Evolutionary conservation across 92 coral and sea anemone species (phyloP).

Genomic region (Epizoanthus fatuus): DNA sequence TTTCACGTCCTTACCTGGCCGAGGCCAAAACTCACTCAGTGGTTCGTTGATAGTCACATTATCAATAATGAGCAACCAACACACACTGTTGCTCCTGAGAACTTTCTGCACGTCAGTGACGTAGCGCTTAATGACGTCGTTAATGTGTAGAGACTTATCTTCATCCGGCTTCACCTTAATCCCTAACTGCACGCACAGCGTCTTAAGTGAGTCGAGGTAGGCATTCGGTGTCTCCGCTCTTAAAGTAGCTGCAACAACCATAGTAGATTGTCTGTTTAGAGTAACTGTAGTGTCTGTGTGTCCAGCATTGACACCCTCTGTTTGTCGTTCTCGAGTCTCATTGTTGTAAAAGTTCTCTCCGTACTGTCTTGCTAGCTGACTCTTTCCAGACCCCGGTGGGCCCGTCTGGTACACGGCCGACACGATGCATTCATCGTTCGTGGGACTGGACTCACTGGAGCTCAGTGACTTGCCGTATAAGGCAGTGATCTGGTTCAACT

Average conservation of each 20-base stretch:
- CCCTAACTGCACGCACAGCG: constrained; percentile 60
- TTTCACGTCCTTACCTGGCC: constrained; percentile 65
- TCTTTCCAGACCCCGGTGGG: constrained; percentile 96
- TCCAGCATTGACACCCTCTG: background rate
- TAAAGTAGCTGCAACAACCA: constrained; percentile 78
- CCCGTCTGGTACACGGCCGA: constrained; percentile 84
- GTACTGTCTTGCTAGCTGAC: constrained; percentile 84
- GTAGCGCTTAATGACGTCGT: constrained; percentile 47
- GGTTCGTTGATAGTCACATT: constrained; percentile 73
- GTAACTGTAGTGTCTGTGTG: background rate
- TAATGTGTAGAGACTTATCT: constrained; percentile 13
- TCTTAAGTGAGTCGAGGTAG: constrained; percentile 72
- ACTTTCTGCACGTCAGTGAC: constrained; percentile 52
- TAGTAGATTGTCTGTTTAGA: background rate
- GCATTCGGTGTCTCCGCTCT: constrained; percentile 80
- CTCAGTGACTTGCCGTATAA: constrained; percentile 18
- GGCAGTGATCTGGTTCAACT: constrained; percentile 59
- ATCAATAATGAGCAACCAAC: constrained; percentile 90
- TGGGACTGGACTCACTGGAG: constrained; percentile 25
- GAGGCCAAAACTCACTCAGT: constrained; percentile 81
- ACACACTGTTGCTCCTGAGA: constrained; percentile 36
- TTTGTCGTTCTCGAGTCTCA: background rate
- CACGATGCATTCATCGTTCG: constrained; percentile 55
- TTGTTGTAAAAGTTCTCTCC: constrained; percentile 64
- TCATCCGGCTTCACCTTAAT: constrained; percentile 30